Conservation (phyloP, 2,113 vertebrate species). For the Petrocephalus microphthalmus region DNA sequence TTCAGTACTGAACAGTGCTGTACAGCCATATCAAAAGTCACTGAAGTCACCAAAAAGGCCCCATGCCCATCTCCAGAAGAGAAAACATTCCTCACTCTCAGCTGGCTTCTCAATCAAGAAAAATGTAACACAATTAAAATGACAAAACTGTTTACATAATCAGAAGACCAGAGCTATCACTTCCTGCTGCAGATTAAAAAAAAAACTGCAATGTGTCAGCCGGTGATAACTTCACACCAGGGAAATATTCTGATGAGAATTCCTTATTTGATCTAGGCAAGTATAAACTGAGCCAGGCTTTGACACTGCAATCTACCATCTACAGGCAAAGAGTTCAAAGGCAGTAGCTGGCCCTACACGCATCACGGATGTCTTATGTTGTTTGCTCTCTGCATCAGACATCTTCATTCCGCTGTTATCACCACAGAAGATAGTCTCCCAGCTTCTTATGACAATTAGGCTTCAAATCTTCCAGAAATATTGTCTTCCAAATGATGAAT, state of each 20-base stretch:
- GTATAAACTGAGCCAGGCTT: not conserved
- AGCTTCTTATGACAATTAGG: not conserved
- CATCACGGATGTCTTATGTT: not conserved
- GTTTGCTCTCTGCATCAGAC: not conserved
- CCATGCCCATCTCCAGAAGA: not conserved
- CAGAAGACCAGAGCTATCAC: not conserved
- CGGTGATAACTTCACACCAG: not conserved
- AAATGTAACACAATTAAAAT: not conserved
- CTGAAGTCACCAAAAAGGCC: not conserved
- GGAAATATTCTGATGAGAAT: not conserved
- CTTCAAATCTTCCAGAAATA: not conserved
- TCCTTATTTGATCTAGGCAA: constrained; percentile 9
- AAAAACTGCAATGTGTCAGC: not conserved
- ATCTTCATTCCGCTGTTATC: not conserved
- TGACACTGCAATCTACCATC: not conserved
- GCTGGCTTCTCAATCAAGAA: not conserved
- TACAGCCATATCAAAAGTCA: not conserved
- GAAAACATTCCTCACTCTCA: not conserved
- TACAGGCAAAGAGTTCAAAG: not conserved
- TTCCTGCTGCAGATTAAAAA: not conserved
- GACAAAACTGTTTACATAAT: not conserved
- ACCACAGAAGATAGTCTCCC: not conserved
- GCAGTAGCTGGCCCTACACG: not conserved
- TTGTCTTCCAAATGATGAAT: not conserved
- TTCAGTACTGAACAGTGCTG: not conserved